phyloP scores from a whole-genome alignment of 1,140 invertebrate species.

The Ganaspis sp. region DNA sequence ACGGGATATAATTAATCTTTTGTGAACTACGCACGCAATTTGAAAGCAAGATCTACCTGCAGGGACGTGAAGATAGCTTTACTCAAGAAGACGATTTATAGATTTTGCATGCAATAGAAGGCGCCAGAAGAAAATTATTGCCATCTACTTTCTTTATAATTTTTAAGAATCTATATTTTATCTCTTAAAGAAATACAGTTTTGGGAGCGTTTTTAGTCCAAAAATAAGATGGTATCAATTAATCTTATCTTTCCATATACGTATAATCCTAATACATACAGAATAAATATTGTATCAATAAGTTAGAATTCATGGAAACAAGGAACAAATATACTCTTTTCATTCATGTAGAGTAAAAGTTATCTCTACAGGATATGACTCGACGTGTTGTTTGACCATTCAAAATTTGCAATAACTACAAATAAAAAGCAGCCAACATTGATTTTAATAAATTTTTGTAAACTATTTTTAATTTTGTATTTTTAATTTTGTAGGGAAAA shows the following conservation, averaged over 20 bases:
- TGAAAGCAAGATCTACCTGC: not conserved
- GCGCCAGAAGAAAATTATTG: not conserved
- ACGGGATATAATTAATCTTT: conserved; percentile 14
- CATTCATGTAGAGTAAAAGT: not conserved
- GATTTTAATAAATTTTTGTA: not conserved
- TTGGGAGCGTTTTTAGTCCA: not conserved
- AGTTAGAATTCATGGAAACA: not conserved
- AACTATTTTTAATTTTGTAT: too few relatives aligned
- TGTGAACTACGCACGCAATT: conserved; percentile 1
- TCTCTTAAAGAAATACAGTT: not conserved
- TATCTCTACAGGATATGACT: not conserved
- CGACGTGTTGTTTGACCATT: not conserved
- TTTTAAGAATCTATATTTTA: not conserved
- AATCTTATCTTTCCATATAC: not conserved
- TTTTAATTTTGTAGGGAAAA: too few relatives aligned
- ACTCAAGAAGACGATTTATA: too few relatives aligned
- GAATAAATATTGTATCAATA: not conserved
- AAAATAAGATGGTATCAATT: not conserved
- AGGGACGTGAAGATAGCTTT: too few relatives aligned
- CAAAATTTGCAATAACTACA: not conserved
- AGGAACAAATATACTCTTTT: conserved; percentile 9
- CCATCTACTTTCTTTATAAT: not conserved
- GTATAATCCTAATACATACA: not conserved
- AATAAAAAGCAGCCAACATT: not conserved
- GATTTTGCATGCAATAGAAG: conserved; percentile 7